Conservation (phyloP, 2,888 invertebrate species). For the Prionchulus punctatus region DNA sequence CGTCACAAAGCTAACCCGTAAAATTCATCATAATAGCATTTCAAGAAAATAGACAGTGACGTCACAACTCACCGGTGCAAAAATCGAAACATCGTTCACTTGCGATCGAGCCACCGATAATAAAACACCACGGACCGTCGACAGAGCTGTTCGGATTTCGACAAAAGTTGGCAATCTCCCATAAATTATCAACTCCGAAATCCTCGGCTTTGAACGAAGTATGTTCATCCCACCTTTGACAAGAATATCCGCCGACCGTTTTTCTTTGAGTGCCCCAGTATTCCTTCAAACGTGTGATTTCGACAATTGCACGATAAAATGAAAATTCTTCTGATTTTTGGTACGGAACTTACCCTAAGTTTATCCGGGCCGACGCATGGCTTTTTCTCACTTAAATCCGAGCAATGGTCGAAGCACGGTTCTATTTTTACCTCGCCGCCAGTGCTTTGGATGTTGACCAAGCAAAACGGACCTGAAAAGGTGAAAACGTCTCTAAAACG, state of each 20-base stretch:
- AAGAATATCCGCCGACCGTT: neutral
- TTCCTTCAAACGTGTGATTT: neutral
- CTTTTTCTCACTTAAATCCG: neutral
- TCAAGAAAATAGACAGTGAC: no score
- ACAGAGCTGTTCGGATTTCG: neutral
- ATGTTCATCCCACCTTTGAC: neutral
- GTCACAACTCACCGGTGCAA: neutral
- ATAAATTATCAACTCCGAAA: neutral
- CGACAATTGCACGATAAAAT: neutral
- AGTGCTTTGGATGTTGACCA: no score
- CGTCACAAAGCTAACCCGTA: no score
- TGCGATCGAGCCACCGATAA: neutral
- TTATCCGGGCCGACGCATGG: neutral
- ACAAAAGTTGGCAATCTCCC: neutral
- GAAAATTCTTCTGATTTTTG: neutral
- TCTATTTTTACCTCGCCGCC: neutral
- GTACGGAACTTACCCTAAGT: neutral
- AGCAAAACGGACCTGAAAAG: neutral
- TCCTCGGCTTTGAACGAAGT: neutral
- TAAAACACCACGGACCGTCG: neutral
- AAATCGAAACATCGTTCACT: neutral
- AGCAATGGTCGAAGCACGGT: neutral
- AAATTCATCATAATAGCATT: no score
- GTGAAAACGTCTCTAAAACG: neutral
- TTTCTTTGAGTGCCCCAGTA: neutral